phyloP scores from a whole-genome alignment of 2,113 vertebrate species.

The Varanus salvator region DNA sequence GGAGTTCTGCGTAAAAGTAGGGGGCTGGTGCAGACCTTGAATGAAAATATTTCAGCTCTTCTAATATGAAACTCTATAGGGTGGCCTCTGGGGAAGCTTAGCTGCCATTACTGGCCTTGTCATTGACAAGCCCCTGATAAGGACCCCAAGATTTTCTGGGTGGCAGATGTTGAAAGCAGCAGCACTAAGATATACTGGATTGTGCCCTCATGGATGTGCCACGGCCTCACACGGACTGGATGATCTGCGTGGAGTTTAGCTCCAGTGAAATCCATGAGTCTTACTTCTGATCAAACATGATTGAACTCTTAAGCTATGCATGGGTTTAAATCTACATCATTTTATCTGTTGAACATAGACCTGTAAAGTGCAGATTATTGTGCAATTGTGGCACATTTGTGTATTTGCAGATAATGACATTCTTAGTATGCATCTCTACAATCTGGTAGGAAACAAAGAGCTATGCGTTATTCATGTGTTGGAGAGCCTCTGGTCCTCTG shows the following conservation, averaged over 20 bases:
- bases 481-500: constrained; percentile 27
- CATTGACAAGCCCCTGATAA: neutral
- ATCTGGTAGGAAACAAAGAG: constrained; percentile 20
- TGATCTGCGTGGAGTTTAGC: neutral
- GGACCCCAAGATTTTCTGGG: neutral
- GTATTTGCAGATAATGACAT: constrained; percentile 5
- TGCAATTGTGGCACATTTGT: neutral
- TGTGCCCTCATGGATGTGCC: neutral
- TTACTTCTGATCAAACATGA: neutral
- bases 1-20: too few relatives aligned
- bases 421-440: constrained; percentile 15
- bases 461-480: constrained; percentile 21
- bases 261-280: neutral
- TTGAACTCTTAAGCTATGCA: neutral
- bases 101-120: neutral
- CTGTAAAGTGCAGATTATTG: neutral
- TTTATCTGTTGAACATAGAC: neutral
- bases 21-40: too few relatives aligned
- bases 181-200: neutral
- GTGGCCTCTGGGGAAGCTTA: neutral
- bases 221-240: neutral
- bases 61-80: too few relatives aligned
- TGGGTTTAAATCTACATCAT: neutral
- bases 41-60: neutral
- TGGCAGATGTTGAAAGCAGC: too few relatives aligned